Base-by-base conservation (phyloP, 1,140 invertebrate genomes). In the Sarcophaga bullata region DNA sequence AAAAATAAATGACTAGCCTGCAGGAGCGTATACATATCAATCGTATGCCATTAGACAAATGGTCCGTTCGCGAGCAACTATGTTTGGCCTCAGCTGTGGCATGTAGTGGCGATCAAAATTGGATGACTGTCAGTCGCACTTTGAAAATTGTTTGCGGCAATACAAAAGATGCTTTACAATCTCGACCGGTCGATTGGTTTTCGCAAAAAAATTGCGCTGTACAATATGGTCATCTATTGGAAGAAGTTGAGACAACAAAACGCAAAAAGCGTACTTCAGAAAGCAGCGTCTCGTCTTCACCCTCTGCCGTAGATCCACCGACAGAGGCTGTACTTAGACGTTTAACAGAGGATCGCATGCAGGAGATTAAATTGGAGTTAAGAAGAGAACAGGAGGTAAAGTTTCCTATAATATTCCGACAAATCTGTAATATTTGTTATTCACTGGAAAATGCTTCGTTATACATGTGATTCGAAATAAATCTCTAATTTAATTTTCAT, bases 91-190 rank as follows among this genome's bases (percentile, higher is more conserved):
- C 96, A 2, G 95, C 96, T 37, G 97, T 98, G 0, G 91, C 95
- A 3, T 93, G 95, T 86, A 97, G 95, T 90, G 97, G 97, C 0
- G 97, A 98, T 90, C 97, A 98, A 90, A 98, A 98, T 89, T 98
- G 97, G 97, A 96, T 96, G 88, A 95, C 95, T 0, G 97, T 98
- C 0, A 97, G 96, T 52, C 91, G 97, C 83, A 94, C 92, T 82
- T 92, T 93, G 85, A 96, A 94, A 91, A 93, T 91, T 82, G 94
- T 93, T 86, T 93, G 93, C 80, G 85, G 92, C 93, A 80, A 94
- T 94, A 17, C 68, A 10, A 25, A 73, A 49, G 37, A 58, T 25
- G 19, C n/a, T 52, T 78, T 78, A 11, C 48, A 82, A 90, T 96
- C 82, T 6, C 84, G 87, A 75, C 96, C 97, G 3, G 86, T 91